Percentiles rank a stretch among this genome's conserved stretches.
These are phyloP conservation scores for Ennomos quercinarius DNA, from an alignment of 2,888 invertebrate species.

Conservation along the genomic window DNA sequence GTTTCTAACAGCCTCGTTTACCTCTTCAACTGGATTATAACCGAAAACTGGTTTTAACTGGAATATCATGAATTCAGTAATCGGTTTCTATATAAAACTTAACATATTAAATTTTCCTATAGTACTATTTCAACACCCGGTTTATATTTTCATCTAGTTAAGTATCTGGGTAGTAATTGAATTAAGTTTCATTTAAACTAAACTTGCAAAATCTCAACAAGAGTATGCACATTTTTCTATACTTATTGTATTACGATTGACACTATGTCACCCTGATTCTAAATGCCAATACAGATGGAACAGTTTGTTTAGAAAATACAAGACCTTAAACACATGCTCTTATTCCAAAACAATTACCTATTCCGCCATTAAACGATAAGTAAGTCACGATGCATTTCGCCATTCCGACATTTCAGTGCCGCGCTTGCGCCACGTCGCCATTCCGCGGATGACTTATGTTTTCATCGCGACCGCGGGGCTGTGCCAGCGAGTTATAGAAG, in stretches of 20 bases:
- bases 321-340: background rate
- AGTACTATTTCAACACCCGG: too few species aligned
- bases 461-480: constrained; percentile 16
- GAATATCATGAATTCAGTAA: background rate
- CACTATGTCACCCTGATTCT: too few species aligned
- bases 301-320: too few species aligned
- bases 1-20: constrained; percentile 7
- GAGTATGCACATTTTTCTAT: too few species aligned
- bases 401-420: constrained; percentile 1
- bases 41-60: constrained; percentile 1
- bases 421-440: background rate
- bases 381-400: background rate
- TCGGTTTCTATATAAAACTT: background rate
- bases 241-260: too few species aligned
- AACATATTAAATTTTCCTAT: too few species aligned
- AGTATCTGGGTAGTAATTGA: too few species aligned
- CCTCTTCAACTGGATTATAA: constrained; percentile 17
- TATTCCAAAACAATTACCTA: background rate
- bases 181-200: too few species aligned
- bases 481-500: constrained; percentile 7
- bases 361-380: background rate
- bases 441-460: constrained; percentile 18
- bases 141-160: too few species aligned
- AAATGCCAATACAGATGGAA: too few species aligned
- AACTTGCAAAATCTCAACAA: too few species aligned